Evolutionary conservation across 37 sponge, comb jelly and placozoan genomes (phyloP), one percentile per base, ranked within the genome.

Genomic region (Petrosia ficiformis): DNA sequence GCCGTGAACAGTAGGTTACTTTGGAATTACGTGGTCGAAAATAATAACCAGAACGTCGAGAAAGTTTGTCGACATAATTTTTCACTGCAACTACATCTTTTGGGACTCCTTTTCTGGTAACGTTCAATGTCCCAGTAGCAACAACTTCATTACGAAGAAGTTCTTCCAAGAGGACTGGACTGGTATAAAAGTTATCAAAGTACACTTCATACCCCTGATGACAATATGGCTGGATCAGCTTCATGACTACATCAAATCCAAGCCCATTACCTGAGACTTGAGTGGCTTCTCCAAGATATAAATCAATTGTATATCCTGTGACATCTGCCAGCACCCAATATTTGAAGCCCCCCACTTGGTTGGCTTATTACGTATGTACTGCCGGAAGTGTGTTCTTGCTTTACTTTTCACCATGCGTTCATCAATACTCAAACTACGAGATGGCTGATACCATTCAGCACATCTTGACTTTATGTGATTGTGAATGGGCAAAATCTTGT

Each of bases 321-420:
- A 19, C 11, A 54, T 65, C 74, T 14, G 37, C 41, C 39, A 70
- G 61, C 1, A 29, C 44, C 78, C 78, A 84, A 21, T 44, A 42
- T 59, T 84, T 84, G 61, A 77, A 77, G 44, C 85, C 85, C n/a
- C 70, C 78, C 78, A 84, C n/a, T 77, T 77, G 1, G 68, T 64
- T 4, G 85, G 85, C 43, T 84, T 84, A 56, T 84, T 84, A 22
- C 74, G 5, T 4, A 82, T 82, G 64, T 82, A 82, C 32, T 78
- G 54, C 14, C 54, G 14, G 14, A 48, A 48, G 8, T 48, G 54
- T 48, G 54, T 48, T 14, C 54, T 30, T 39, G 71, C 71, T 40
- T 69, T 69, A 35, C 41, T 39, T 40, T 69, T 69, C 42, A 31
- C 71, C 71, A 69, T 69, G 6, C 39, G 25, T 31, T 69, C 34